These are phyloP conservation scores for Gastracanthus pulcherrimus DNA, from an alignment of 2,888 invertebrate species.

Conservation along the genomic window DNA sequence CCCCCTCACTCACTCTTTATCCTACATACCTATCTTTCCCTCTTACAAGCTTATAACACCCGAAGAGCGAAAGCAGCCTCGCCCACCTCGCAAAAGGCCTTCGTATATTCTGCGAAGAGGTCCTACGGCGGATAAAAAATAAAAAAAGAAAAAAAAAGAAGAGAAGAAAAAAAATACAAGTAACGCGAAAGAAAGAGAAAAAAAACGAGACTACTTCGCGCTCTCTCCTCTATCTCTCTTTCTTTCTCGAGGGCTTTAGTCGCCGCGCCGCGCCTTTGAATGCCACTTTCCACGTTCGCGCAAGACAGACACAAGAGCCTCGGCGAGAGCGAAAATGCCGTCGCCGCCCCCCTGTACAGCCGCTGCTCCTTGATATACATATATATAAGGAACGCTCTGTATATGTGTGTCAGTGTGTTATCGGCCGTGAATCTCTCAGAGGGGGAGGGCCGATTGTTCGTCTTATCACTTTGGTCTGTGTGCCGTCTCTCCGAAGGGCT, in stretches of 20 bases:
- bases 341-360: not conserved
- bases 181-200: slow-evolving; percentile 1
- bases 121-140: not conserved
- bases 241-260: not conserved
- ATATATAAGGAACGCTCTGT: not conserved
- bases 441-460: slow-evolving; percentile 17
- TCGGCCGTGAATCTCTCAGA: slow-evolving; percentile 20
- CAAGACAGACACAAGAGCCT: slow-evolving; percentile 18
- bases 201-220: slow-evolving; percentile 16
- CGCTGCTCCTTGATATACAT: slow-evolving; percentile 5
- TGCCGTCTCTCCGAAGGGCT: not conserved
- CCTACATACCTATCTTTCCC: not conserved
- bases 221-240: not conserved
- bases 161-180: not conserved
- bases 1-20: not conserved
- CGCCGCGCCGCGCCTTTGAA: not conserved
- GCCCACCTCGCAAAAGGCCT: not conserved
- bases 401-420: slow-evolving; percentile 28
- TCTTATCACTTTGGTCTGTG: slow-evolving; percentile 24
- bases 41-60: not conserved
- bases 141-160: slow-evolving; percentile 18
- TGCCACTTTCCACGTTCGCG: slow-evolving; percentile 12
- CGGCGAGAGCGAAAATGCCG: not conserved
- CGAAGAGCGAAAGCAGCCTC: slow-evolving; percentile 21
- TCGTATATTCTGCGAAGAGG: slow-evolving; percentile 12